Conservation (phyloP, 1,140 invertebrate species). For the Hypsibius dujardini region DNA sequence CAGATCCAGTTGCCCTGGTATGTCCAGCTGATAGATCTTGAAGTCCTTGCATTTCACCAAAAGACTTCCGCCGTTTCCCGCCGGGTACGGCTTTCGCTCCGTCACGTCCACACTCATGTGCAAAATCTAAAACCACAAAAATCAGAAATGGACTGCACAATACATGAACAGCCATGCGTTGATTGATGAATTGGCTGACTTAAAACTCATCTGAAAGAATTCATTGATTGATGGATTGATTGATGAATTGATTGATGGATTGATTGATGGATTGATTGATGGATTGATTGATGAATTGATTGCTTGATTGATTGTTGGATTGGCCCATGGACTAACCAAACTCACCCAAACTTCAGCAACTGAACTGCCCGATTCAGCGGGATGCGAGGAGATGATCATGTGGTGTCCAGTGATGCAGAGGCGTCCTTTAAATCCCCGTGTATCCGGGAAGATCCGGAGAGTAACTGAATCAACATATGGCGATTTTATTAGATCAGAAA, state of each 20-base stretch:
- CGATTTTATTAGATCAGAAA: slow-evolving; percentile 70
- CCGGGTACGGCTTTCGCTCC: slow-evolving; percentile 50
- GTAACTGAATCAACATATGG: slow-evolving; percentile 72
- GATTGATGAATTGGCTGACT: too few species aligned
- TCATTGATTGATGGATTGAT: not conserved
- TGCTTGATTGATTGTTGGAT: too few species aligned
- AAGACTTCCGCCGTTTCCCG: slow-evolving; percentile 52
- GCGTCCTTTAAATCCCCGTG: slow-evolving; percentile 51
- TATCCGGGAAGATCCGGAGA: slow-evolving; percentile 45
- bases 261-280: too few species aligned
- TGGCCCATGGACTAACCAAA: not conserved
- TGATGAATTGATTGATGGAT: too few species aligned
- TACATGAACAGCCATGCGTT: too few species aligned
- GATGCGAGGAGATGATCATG: slow-evolving; percentile 57
- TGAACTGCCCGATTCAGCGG: slow-evolving; percentile 45
- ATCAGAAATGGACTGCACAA: not conserved
- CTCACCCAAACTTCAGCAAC: slow-evolving; percentile 73
- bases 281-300: too few species aligned
- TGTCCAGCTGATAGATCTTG: slow-evolving; percentile 66
- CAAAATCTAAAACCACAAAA: slow-evolving; percentile 47
- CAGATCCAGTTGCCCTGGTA: slow-evolving; percentile 60
- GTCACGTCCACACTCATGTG: slow-evolving; percentile 81
- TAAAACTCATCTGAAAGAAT: not conserved
- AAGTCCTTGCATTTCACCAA: slow-evolving; percentile 92
- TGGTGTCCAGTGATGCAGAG: slow-evolving; percentile 88